phyloP scores from a whole-genome alignment of 2,113 vertebrate genomes.

The Colinus virginianus region DNA sequence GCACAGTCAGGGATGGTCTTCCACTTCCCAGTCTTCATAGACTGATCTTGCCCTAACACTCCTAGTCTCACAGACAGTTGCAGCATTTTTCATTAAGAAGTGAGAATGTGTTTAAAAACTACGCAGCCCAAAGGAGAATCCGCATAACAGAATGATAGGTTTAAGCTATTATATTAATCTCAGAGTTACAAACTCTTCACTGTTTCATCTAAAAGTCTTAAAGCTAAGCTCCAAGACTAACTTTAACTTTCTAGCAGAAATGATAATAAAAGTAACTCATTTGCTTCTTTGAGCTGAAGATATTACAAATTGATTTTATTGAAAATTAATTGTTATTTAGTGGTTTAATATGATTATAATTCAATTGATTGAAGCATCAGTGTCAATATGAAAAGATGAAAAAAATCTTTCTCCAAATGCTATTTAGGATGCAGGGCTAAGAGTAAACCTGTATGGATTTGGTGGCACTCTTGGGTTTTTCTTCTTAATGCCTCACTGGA shows the following conservation, averaged over 20 bases:
- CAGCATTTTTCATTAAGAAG: background rate
- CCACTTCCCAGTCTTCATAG: background rate
- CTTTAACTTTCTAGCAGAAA: too few species aligned
- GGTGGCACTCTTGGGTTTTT: background rate
- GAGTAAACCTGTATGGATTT: background rate
- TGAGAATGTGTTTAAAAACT: background rate
- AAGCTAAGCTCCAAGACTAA: slow-evolving; percentile 48
- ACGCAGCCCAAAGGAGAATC: background rate
- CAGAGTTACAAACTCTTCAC: slow-evolving; percentile 32
- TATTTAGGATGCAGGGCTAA: background rate
- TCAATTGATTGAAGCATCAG: slow-evolving; percentile 37
- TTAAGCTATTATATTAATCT: slow-evolving; percentile 33
- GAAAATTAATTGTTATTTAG: slow-evolving; percentile 16
- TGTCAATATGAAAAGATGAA: slow-evolving; percentile 30
- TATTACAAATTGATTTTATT: slow-evolving; percentile 46
- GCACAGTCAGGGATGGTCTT: background rate
- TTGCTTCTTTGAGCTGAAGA: slow-evolving; percentile 41
- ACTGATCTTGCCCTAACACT: background rate
- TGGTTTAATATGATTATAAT: slow-evolving; percentile 29
- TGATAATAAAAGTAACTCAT: too few species aligned
- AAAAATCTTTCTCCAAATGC: background rate
- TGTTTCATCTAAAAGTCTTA: slow-evolving; percentile 50
- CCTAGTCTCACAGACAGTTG: background rate
- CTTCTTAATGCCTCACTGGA: background rate
- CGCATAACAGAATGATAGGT: background rate